Evolutionary conservation across 1,140 invertebrate genomes (phyloP), one percentile per base, ranked within the genome.

Genomic region (Augochlora pura): DNA sequence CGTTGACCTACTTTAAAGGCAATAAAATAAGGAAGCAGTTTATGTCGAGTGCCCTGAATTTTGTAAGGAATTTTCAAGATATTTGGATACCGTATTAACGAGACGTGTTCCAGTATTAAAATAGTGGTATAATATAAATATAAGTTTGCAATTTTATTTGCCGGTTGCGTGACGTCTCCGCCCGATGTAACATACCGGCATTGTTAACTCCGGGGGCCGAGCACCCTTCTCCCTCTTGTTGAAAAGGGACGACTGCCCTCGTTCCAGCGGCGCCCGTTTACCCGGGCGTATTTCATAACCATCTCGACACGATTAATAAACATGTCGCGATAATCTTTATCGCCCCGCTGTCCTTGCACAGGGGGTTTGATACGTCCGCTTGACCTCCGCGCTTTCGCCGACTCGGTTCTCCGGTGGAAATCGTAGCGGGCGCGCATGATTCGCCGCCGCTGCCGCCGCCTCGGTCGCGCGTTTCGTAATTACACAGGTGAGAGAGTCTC

Each of bases 221-320:
- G 49, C 16, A 4, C 14, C 14, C 16, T 0, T 6, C 54, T 32
- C 21, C 46, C 42, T 57, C 42, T 27, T 10, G 57, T 0, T 27
- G 65, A 57, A 77, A 81, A 77, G 46, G 57, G 59, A 73, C 57
- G 49, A 68, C 54, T 68, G 72, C n/a, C 72, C 77, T 54, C 46
- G 65, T 64, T 64, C 70, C 54, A 54, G 23, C 23, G 39, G 52
- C 73, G n/a, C 9, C 18, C 3, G 42, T 21, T 38, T 9, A 16
- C 46, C 49, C n/a, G 38, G 27, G 23, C 57, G 38, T 32, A 54
- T 68, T 80, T 72, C 70, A 42, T 54, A 68, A 63, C 9, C 52
- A 12, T 72, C 62, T 23, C 72, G 69, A 86, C 78, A 68, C 70
- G 66, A 83, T 86, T 86, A 86, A 83, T 76, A 83, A 86, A 81